phyloP scores from a whole-genome alignment of 2,113 vertebrate species.

The Takifugu bimaculatus region DNA sequence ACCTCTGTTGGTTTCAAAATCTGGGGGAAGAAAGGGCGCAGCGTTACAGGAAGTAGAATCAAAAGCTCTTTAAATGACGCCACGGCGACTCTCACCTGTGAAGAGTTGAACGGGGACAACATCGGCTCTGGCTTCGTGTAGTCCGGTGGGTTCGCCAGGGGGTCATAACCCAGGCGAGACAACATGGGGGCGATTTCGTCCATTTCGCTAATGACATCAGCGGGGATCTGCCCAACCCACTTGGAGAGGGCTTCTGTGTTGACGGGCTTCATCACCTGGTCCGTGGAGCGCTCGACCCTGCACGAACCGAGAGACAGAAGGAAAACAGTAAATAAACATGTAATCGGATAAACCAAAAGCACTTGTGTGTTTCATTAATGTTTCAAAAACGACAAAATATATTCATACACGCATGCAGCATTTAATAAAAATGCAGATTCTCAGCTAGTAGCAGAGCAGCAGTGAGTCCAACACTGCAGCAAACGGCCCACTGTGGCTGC shows the following conservation, averaged over 20 bases:
- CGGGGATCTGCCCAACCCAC: slow-evolving; percentile 91
- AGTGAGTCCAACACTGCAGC: slow-evolving; percentile 9
- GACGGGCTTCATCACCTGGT: slow-evolving; percentile 95
- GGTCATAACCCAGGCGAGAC: slow-evolving; percentile 89
- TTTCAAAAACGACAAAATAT: too few species aligned
- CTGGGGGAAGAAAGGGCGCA: slow-evolving; percentile 28
- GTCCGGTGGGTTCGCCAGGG: slow-evolving; percentile 89
- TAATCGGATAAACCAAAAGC: background rate
- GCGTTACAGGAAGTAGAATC: background rate
- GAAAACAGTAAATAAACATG: background rate
- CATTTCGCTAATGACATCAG: slow-evolving; percentile 90
- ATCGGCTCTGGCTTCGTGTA: slow-evolving; percentile 78
- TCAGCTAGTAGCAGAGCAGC: slow-evolving; percentile 10
- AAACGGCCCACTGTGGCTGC: slow-evolving; percentile 10
- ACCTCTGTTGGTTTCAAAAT: slow-evolving; percentile 45
- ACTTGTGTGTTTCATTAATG: background rate
- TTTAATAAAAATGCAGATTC: slow-evolving; percentile 1
- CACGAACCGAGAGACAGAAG: background rate
- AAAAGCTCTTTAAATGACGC: too few species aligned
- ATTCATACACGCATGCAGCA: background rate
- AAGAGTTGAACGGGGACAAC: slow-evolving; percentile 29
- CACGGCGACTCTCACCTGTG: slow-evolving; percentile 32
- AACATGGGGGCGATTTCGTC: slow-evolving; percentile 93
- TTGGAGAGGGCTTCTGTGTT: slow-evolving; percentile 88
- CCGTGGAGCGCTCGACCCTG: slow-evolving; percentile 92